phyloP scores from a whole-genome alignment of 2,797 vertebrate genomes.

The Ibycter americanus region DNA sequence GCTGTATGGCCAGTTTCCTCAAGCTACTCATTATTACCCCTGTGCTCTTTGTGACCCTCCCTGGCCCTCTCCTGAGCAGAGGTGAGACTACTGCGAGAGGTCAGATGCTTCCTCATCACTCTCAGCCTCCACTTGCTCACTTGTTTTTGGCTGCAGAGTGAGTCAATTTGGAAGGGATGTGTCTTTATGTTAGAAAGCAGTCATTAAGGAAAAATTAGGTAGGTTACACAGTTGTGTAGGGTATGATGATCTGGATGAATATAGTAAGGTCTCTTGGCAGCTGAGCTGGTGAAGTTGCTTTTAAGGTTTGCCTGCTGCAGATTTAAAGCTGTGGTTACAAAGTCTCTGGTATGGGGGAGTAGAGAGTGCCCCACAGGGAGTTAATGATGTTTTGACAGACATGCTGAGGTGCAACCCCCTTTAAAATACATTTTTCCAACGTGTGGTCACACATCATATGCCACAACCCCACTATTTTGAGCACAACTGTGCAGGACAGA shows the following conservation, averaged over 20 bases:
- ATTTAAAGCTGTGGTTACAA: background rate
- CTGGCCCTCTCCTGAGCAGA: background rate
- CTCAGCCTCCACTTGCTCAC: background rate
- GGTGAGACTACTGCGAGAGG: background rate
- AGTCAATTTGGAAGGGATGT: slow-evolving; percentile 4
- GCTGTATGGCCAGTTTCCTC: background rate
- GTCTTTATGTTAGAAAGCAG: background rate
- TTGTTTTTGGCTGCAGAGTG: background rate
- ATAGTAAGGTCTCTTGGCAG: background rate
- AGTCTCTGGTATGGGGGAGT: background rate
- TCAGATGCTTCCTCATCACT: background rate
- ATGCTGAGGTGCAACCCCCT: background rate
- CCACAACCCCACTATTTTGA: background rate
- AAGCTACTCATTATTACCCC: background rate
- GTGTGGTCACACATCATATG: background rate
- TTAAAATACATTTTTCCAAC: background rate
- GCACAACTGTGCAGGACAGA: background rate
- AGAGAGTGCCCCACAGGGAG: background rate
- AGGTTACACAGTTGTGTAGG: background rate
- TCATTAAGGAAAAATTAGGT: slow-evolving; percentile 11
- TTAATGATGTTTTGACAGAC: background rate
- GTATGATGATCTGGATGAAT: background rate
- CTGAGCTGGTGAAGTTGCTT: background rate
- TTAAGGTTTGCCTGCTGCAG: background rate
- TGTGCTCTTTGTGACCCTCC: background rate